These are phyloP conservation scores for Semnornis frantzii DNA, from an alignment of 2,113 vertebrate genomes.

Conservation along the genomic window DNA sequence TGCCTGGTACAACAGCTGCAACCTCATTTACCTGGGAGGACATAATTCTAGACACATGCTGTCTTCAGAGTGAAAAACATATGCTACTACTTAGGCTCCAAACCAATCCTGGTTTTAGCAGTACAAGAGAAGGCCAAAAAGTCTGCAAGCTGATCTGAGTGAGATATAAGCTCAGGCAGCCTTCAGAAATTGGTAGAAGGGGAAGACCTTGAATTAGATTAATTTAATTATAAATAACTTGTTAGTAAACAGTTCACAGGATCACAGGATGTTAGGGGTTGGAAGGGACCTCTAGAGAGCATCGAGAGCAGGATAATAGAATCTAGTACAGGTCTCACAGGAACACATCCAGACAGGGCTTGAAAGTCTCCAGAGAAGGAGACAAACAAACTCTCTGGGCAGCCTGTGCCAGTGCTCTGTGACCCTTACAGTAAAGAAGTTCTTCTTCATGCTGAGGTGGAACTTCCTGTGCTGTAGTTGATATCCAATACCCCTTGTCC, in stretches of 20 bases:
- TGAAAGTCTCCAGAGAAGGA: too few relatives aligned
- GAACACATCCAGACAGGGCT: too few relatives aligned
- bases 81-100: neutral
- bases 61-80: neutral
- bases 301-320: too few relatives aligned
- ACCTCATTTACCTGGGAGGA: neutral
- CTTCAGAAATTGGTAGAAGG: neutral
- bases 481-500: too few relatives aligned
- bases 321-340: too few relatives aligned
- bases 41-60: neutral
- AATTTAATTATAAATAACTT: constrained; percentile 24
- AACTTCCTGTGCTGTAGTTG: too few relatives aligned
- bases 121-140: neutral
- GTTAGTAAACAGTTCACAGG: neutral
- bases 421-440: too few relatives aligned
- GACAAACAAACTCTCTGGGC: too few relatives aligned
- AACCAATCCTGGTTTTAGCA: neutral
- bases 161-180: neutral
- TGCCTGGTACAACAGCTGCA: neutral
- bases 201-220: neutral
- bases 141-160: neutral
- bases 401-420: too few relatives aligned
- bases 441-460: too few relatives aligned
- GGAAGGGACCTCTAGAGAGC: too few relatives aligned
- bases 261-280: too few relatives aligned